These are phyloP conservation scores for Smithornis capensis DNA, from an alignment of 2,113 vertebrate species.

Conservation along the genomic window DNA sequence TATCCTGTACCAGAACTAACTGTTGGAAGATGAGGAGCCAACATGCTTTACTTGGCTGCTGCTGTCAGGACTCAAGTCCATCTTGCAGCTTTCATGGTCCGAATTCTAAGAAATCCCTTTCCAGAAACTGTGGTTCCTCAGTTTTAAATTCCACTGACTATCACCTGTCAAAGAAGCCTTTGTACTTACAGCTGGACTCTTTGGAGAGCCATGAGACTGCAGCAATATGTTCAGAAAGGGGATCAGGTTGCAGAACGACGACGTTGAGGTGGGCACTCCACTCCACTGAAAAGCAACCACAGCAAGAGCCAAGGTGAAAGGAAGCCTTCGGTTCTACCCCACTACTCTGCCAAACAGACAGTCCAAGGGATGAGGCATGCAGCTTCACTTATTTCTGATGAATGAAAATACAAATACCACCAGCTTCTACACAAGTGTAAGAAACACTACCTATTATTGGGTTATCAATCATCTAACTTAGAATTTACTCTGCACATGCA, in stretches of 20 bases:
- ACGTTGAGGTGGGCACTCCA: slow-evolving; percentile 87
- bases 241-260: slow-evolving; percentile 81
- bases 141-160: neutral
- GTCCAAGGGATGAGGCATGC: neutral
- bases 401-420: neutral
- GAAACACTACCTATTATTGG: neutral
- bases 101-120: slow-evolving; percentile 12
- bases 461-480: neutral
- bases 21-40: neutral
- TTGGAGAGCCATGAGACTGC: slow-evolving; percentile 78
- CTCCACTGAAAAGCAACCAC: slow-evolving; percentile 80
- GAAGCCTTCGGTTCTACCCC: neutral
- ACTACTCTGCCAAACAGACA: neutral
- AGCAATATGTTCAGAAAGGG: slow-evolving; percentile 86
- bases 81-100: neutral
- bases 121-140: neutral
- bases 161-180: neutral
- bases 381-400: neutral
- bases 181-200: slow-evolving; percentile 85
- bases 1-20: neutral
- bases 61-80: neutral
- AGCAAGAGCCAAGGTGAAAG: neutral
- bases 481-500: neutral
- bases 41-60: neutral
- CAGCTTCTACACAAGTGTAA: neutral